These are phyloP conservation scores for Syrmaticus mikado DNA, from an alignment of 2,113 vertebrate species.

Conservation along the genomic window DNA sequence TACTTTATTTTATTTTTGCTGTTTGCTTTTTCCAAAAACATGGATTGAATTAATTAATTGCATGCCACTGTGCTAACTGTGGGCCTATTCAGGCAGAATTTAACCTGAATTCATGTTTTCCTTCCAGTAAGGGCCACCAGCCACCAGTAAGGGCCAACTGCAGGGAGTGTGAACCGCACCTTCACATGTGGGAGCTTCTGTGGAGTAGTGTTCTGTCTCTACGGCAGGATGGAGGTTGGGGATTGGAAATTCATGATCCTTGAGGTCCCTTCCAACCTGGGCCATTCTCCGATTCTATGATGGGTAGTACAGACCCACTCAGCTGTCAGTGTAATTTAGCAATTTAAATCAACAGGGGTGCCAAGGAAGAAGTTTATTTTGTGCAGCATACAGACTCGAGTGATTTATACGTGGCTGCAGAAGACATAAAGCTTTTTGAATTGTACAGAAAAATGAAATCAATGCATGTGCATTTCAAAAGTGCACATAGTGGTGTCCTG, in stretches of 20 bases:
- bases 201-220: not conserved
- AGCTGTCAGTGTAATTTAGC: not conserved
- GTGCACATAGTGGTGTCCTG: rapidly evolving
- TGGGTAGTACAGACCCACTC: not conserved
- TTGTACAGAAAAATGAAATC: not conserved
- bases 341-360: not conserved
- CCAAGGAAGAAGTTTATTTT: not conserved
- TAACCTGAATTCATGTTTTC: not conserved
- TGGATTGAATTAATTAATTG: not conserved
- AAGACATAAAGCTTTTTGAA: not conserved
- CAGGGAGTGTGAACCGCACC: not conserved
- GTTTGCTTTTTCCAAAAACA: not conserved
- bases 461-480: not conserved
- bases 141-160: not conserved
- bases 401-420: not conserved
- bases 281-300: too few relatives aligned
- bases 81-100: not conserved
- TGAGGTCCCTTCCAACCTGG: too few relatives aligned
- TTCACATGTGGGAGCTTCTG: not conserved
- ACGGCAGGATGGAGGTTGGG: not conserved
- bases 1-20: not conserved
- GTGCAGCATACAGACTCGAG: not conserved
- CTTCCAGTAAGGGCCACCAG: not conserved
- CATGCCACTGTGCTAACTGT: not conserved
- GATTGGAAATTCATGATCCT: too few relatives aligned